Conservation (phyloP, 2,888 invertebrate species). For the Cistogaster globosa region DNA sequence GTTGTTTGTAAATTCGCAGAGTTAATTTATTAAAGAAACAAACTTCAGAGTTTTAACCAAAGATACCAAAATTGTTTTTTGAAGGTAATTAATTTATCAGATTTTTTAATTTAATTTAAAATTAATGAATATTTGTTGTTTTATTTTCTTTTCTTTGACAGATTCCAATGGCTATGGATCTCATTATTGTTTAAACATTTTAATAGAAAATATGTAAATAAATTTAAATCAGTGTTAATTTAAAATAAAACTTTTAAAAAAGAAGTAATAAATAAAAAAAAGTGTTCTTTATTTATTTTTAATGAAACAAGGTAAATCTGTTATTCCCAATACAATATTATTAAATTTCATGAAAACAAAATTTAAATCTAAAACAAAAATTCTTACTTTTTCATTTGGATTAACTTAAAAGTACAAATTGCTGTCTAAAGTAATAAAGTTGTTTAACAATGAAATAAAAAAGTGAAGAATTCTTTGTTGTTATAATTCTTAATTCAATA, state of each 20-base stretch:
- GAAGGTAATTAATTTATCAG: slow-evolving; percentile 23
- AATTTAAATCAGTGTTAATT: slow-evolving; percentile 57
- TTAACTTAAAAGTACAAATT: too few relatives aligned
- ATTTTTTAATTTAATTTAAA: not conserved
- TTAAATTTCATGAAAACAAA: too few relatives aligned
- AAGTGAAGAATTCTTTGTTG: too few relatives aligned
- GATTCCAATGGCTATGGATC: slow-evolving; percentile 67
- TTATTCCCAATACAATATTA: not conserved
- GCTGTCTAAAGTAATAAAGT: too few relatives aligned
- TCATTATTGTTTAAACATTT: slow-evolving; percentile 51
- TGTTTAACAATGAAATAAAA: too few relatives aligned
- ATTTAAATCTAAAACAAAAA: too few relatives aligned
- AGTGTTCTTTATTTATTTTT: slow-evolving; percentile 1
- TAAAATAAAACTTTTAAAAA: slow-evolving; percentile 52
- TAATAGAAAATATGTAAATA: slow-evolving; percentile 53
- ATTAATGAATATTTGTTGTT: not conserved
- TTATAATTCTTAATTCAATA: too few relatives aligned
- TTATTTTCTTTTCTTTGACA: slow-evolving; percentile 11
- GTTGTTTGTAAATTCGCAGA: slow-evolving; percentile 36
- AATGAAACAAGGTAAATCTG: slow-evolving; percentile 1
- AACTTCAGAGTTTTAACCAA: slow-evolving; percentile 52
- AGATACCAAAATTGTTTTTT: slow-evolving; percentile 51
- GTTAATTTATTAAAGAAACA: slow-evolving; percentile 5
- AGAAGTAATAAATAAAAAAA: slow-evolving; percentile 24
- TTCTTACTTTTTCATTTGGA: too few relatives aligned